Conservation (phyloP, 2,113 vertebrate genomes). For the Peromyscus polionotus region DNA sequence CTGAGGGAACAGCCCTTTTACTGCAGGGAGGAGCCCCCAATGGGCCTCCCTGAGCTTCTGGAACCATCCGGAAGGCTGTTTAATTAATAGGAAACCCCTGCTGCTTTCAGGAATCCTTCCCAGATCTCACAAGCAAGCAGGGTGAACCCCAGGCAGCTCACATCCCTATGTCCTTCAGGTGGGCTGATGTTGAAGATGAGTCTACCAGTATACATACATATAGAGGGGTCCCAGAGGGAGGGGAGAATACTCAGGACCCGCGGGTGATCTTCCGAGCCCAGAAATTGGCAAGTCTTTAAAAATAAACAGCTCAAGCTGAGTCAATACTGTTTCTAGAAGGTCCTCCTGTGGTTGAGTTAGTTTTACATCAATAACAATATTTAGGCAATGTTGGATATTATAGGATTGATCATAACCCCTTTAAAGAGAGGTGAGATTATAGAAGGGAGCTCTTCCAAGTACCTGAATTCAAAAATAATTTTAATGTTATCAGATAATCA, state of each 20-base stretch:
- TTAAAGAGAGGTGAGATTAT: background rate
- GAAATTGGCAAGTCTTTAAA: background rate
- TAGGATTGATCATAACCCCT: background rate
- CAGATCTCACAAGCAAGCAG: background rate
- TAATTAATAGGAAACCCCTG: conserved; percentile 24
- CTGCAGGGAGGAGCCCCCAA: background rate
- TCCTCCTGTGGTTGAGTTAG: background rate
- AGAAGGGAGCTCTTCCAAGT: conserved; percentile 1
- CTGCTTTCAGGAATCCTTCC: background rate
- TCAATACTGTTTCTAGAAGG: conserved; percentile 13
- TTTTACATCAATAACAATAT: conserved; percentile 7
- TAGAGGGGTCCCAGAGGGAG: background rate
- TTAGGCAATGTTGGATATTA: background rate
- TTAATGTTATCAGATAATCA: background rate
- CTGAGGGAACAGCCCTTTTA: conserved; percentile 26
- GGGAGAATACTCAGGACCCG: background rate
- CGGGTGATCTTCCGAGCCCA: background rate
- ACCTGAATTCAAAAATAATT: conserved; percentile 42
- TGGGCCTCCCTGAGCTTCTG: background rate
- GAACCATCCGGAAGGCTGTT: conserved; percentile 30
- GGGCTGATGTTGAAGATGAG: background rate
- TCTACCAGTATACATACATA: background rate
- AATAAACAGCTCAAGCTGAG: conserved; percentile 24
- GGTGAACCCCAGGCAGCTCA: background rate
- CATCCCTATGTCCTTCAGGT: background rate